Base-by-base conservation (phyloP, 2,888 invertebrate genomes). In the Pantelozetes paolii region DNA sequence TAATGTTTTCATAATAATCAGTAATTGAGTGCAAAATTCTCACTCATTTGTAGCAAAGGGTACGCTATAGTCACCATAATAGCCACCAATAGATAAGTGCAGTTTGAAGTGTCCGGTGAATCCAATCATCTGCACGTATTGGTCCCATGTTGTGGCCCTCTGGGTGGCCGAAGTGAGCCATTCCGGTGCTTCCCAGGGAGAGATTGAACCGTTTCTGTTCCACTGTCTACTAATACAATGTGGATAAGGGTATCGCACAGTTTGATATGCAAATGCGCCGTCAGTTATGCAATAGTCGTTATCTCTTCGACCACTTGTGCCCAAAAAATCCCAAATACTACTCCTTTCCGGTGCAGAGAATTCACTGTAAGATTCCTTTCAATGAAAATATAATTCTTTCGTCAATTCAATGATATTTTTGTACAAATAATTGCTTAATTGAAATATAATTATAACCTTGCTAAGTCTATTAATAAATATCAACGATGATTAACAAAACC, bases 61-160 rank as follows among this genome's bases (percentile, higher is more conserved):
- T 3, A 1, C 3, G 26, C 59, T 59, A 13, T 30, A 30, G 8
- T 67, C 67, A 1, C 67, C 67, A 8, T 36, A 18, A n/a, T 2
- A 67, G 20, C 67, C 67, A 23, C 67, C 67, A 11, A 67, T 40
- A 2, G 36, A 40, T 23, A 67, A 40, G 32, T 67, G 67, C 2
- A 23, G n/a, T 23, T 67, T 67, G 40, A 67, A 67, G 42, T 67
- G 67, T 1, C 20, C 67, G n/a, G 20, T 23, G 40, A 20, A 67
- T 67, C 40, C 67, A n/a, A 67, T 40, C 23, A 36, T 18, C 1
- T 20, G 6, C 3, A 23, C 40, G 23, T 13, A 67, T 15, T 40
- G 64, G 1, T 15, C 36, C 64, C 64, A 64, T 11, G 36, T 64
- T 1, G 2, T 2, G 6, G 36, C 64, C 9, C 11, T 62, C 18